phyloP scores from a whole-genome alignment of 2,888 invertebrate species.

The Synergus laeviventris region DNA sequence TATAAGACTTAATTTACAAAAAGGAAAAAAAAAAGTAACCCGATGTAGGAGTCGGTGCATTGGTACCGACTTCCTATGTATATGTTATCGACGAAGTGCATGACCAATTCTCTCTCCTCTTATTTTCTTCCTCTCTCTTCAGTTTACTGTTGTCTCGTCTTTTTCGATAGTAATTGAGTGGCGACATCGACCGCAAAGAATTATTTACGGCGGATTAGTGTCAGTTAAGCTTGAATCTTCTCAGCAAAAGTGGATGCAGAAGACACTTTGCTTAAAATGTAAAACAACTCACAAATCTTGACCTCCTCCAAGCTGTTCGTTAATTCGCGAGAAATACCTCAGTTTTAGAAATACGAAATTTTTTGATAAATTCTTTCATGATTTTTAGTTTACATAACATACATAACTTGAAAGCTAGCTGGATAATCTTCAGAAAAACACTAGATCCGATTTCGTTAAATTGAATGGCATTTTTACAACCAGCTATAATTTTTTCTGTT shows the following conservation, averaged over 20 bases:
- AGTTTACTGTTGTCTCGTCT: not conserved
- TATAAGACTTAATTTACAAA: slow-evolving; percentile 43
- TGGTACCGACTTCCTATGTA: not conserved
- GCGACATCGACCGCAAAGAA: slow-evolving; percentile 13
- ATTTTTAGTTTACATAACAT: no score
- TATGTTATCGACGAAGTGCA: slow-evolving; percentile 11
- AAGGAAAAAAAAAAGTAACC: slow-evolving; percentile 11
- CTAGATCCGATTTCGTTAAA: no score
- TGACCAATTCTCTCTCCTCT: not conserved
- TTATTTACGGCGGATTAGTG: slow-evolving; percentile 23
- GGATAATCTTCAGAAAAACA: no score
- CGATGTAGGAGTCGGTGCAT: slow-evolving; percentile 16
- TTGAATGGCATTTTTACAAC: not conserved
- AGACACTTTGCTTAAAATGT: slow-evolving; percentile 8
- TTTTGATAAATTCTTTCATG: not conserved
- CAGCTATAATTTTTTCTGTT: not conserved
- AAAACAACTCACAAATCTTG: not conserved
- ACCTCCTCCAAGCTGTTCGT: not conserved
- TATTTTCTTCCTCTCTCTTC: not conserved
- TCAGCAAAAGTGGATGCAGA: not conserved
- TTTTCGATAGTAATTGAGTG: slow-evolving; percentile 31
- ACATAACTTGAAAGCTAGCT: no score
- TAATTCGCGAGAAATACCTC: not conserved
- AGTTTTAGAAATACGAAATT: not conserved
- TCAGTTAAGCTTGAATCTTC: not conserved